Evolutionary conservation across 2,113 vertebrate genomes (phyloP), one percentile per base, ranked within the genome.

Genomic region (Hemiscyllium ocellatum): DNA sequence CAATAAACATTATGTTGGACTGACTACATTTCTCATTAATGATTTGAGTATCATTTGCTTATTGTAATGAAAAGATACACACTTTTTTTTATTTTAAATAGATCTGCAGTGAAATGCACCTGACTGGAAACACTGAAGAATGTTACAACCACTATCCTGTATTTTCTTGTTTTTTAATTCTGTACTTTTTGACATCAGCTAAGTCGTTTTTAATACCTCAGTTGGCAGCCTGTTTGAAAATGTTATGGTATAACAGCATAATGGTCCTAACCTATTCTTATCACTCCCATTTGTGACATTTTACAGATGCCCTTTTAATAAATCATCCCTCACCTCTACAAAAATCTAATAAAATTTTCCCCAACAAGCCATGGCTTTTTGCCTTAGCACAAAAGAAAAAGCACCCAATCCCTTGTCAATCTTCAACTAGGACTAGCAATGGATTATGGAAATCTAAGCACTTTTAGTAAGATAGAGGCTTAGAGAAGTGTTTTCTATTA

Each of bases 241-340:
- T 66, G 19, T 37, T 66, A 10, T 93, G 61, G 2, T 93, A 93
- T 93, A 37, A 37, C 56, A 93, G 33, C n/a, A n/a, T 93, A 93
- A 93, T 66, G 4, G 61, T 20, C 0, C n/a, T 66, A 93, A 66
- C 61, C 17, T 93, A 37, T 37, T 93, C 89, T 68, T 19, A 93
- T 93, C 89, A 93, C n/a, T 15, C 61, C 61, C 17, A 68, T 68
- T 93, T 93, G 61, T 66, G 89, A 93, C 33, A 90, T 33, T 90
- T 90, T 93, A 66, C 66, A 17, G 13, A 93, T 93, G 61, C 61
- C 89, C 89, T 93, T 93, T 93, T 93, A 93, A 93, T 93, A 93
- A 93, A 93, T 93, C 89, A 66, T 66, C 89, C n/a, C 61, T 66
- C 89, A 93, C 89, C n/a, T 37, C 89, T 20, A 66, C 61, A 66